Evolutionary conservation across 1,140 invertebrate species (phyloP), one percentile per base, ranked within the genome.

Genomic region (Panulirus ornatus): DNA sequence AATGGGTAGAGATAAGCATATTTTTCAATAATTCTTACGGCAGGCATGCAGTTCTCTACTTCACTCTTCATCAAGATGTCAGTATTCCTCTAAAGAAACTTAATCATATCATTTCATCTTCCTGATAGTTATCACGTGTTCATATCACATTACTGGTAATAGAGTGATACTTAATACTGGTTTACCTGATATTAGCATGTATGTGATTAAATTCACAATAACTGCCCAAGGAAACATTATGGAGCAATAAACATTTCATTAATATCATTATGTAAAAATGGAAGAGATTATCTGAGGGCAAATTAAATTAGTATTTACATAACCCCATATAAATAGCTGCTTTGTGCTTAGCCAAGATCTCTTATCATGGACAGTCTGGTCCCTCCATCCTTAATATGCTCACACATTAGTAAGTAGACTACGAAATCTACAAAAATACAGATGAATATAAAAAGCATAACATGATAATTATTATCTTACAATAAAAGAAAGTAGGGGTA

Each of bases 401-500:
- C n/a, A 66, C 58, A 66, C n/a, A 66, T 66, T 66, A 66, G n/a
- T 66, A 30, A 2, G 22, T 66, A 16, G 30, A 66, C n/a, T 30
- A 58, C 58, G n/a, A 66, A 66, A 66, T 66, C 58, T 66, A 66
- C n/a, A 66, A 66, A 66, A 66, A 66, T 66, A 66, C 58, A 66
- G 58, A 30, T 66, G 30, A 66, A 66, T 66, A 66, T 66, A 66
- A 66, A 47, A 66, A 66, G n/a, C 58, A 63, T 63, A 66, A 66
- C 58, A 66, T 66, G 58, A 58, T 58, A 47, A 5, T 47, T 11
- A 66, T 66, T 66, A 66, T 66, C 58, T 66, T 66, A 66, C 58
- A 66, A 30, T 66, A 30, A 30, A 66, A 66, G 58, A 66, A 66
- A 8, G 58, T 30, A 30, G 58, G 58, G 30, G 22, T 66, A 66